Percentiles rank a stretch among this genome's conserved stretches.
Conservation (phyloP, 2,113 vertebrate species). For the Archocentrus centrarchus region DNA sequence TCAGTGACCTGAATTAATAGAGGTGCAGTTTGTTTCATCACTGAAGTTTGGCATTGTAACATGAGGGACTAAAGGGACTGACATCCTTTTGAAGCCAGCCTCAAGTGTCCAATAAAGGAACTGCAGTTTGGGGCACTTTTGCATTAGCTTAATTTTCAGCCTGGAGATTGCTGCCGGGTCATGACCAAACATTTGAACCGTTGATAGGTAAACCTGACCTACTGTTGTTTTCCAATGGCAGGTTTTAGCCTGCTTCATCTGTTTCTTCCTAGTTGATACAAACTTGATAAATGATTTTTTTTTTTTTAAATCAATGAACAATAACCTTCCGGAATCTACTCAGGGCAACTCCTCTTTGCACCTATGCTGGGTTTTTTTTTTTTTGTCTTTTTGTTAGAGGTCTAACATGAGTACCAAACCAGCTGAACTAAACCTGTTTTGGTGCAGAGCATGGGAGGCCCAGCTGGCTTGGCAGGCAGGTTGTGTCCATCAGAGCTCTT, state of each 20-base stretch:
- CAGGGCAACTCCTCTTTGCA: neutral
- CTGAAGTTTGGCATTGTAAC: too few relatives aligned
- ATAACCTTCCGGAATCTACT: too few relatives aligned
- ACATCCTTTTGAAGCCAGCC: too few relatives aligned
- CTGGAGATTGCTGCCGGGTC: too few relatives aligned
- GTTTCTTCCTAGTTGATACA: neutral
- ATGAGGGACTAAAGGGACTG: too few relatives aligned
- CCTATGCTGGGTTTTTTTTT: neutral
- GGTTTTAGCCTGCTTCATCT: neutral
- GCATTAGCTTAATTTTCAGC: too few relatives aligned
- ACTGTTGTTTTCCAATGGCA: neutral
- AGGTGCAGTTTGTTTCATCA: too few relatives aligned
- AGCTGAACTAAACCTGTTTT: constrained; percentile 34
- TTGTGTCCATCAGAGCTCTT: constrained; percentile 34
- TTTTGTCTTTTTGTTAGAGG: constrained; percentile 20
- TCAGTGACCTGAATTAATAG: neutral
- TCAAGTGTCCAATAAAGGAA: too few relatives aligned
- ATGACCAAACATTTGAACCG: too few relatives aligned
- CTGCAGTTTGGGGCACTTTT: too few relatives aligned
- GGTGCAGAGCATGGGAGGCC: constrained; percentile 58
- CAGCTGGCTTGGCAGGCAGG: constrained; percentile 49
- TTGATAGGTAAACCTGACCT: too few relatives aligned
- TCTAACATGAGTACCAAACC: constrained; percentile 39
- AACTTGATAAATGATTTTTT: neutral
- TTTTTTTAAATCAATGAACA: neutral